A percentile compares a stretch with the other conserved stretches of the same genome.
These are phyloP conservation scores for Acanthisitta chloris DNA, from an alignment of 2,113 vertebrate genomes.

Conservation along the genomic window DNA sequence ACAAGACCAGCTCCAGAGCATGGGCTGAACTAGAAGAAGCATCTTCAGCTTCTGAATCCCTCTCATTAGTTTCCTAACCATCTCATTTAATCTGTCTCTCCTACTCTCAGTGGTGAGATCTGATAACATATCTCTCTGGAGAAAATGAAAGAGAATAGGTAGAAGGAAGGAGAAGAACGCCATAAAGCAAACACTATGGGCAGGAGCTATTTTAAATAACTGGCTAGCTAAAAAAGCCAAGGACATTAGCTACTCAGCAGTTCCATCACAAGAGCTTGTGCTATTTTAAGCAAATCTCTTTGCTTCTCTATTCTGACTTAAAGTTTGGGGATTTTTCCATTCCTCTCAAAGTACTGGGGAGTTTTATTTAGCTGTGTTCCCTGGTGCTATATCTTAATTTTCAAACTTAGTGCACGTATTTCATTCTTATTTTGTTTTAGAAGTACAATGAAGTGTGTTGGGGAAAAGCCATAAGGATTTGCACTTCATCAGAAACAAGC, in stretches of 20 bases:
- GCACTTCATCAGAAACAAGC: neutral
- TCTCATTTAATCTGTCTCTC: slow-evolving; percentile 25
- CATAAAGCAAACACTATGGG: slow-evolving; percentile 63
- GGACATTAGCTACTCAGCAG: slow-evolving; percentile 69
- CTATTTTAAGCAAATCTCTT: slow-evolving; percentile 60
- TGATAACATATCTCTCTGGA: slow-evolving; percentile 49
- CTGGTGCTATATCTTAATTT: neutral
- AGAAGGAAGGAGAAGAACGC: slow-evolving; percentile 47
- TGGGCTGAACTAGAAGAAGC: neutral
- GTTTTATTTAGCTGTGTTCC: neutral
- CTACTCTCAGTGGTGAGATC: neutral
- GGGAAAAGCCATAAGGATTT: neutral
- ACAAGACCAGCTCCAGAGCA: neutral
- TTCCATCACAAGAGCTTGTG: slow-evolving; percentile 42
- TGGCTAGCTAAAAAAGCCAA: slow-evolving; percentile 62
- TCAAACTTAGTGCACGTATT: neutral
- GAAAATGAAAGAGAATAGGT: slow-evolving; percentile 48
- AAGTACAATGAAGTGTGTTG: neutral
- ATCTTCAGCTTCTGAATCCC: neutral
- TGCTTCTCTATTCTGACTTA: neutral
- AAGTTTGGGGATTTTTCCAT: slow-evolving; percentile 56
- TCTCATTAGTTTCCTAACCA: neutral
- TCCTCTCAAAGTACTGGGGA: neutral
- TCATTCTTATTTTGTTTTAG: neutral
- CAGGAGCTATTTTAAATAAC: slow-evolving; percentile 70